These are phyloP conservation scores for Spatulosminthurus flaviceps DNA, from an alignment of 2,888 invertebrate genomes.

Conservation along the genomic window DNA sequence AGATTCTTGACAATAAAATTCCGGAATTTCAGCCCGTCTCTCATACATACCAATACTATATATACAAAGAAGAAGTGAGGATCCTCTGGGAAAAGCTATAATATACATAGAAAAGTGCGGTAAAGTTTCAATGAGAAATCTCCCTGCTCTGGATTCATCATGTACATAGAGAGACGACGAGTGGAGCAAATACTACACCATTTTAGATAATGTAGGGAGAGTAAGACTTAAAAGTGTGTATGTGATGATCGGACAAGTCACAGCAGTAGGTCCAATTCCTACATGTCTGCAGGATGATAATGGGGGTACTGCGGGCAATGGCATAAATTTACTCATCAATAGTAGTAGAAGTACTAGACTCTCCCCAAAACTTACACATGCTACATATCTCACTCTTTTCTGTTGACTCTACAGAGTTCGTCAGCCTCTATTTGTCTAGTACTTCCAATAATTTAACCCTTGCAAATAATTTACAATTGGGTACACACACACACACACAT, in stretches of 20 bases:
- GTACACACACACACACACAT: too few species aligned
- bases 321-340: constrained; percentile 35
- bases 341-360: background rate
- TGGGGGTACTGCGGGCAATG: constrained; percentile 34
- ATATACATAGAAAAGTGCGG: background rate
- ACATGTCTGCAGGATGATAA: constrained; percentile 10
- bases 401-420: constrained; percentile 3
- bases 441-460: background rate
- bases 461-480: background rate
- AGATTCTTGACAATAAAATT: constrained; percentile 11
- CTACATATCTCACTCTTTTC: too few species aligned
- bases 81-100: too few species aligned
- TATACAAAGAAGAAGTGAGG: too few species aligned
- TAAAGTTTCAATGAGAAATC: background rate
- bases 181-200: too few species aligned
- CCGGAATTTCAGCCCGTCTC: background rate
- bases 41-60: too few species aligned
- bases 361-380: too few species aligned
- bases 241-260: constrained; percentile 31
- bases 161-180: too few species aligned
- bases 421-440: background rate
- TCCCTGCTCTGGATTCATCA: background rate
- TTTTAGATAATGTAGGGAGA: constrained; percentile 12
- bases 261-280: constrained; percentile 35
- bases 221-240: too few species aligned